Evolutionary conservation across 2,888 invertebrate genomes (phyloP), one percentile per base, ranked within the genome.

Genomic region (Scotopteryx bipunctaria): DNA sequence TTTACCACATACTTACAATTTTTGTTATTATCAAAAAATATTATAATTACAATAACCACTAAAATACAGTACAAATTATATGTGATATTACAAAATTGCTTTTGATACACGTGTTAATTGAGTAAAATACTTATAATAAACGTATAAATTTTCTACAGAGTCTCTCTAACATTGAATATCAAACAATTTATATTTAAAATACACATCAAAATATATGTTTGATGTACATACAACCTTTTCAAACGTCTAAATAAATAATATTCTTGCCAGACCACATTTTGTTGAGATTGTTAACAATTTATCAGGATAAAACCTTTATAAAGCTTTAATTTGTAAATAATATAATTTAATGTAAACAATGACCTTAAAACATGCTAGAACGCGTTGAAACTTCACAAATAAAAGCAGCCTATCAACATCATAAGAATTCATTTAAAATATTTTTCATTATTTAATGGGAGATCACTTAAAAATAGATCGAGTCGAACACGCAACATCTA

Each of bases 181-280:
- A 29, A 48, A 42, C 35, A 45, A 40, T 19, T 5, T 29, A 42
- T 47, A 47, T 47, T 45, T 51, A 42, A 41, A 45, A 47, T 46
- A 32, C 45, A 33, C 29, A 41, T 40, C 35, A 43, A 53, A 17
- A 55, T 58, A 61, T 61, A 61, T 57, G 61, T 59, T 44, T 41
- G 36, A 55, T 55, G 44, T 46, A 61, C 59, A 61, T 46, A 61
- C 59, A 61, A 61, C 57, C 55, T 32, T 55, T 36, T 36, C 36
- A 41, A 49, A 46, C 27, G n/a, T 15, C 14, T 41, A 13, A 40
- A 32, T 14, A 31, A 3, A 3, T 15, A 23, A 6, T 5, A 43
- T 17, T 25, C n/a, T 13, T 14, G 1, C n/a, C n/a, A n/a, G n/a
- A n/a, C n/a, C n/a, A n/a, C n/a, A 21, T 11, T 27, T 9, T 1